phyloP scores from a whole-genome alignment of 2,888 invertebrate genomes.

The Ceraclea dissimilis region DNA sequence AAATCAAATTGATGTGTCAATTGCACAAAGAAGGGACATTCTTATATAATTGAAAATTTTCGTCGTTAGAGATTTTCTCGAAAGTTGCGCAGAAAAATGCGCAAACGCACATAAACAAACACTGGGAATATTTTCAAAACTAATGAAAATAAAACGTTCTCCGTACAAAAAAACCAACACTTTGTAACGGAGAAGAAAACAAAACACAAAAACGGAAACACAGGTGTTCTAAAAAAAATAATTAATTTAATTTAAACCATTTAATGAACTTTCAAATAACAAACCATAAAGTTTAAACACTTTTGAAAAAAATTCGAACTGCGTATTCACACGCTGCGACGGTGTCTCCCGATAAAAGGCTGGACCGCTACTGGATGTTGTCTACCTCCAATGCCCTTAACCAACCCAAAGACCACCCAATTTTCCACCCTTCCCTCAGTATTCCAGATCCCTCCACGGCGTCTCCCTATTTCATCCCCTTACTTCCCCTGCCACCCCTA shows the following conservation, averaged over 20 bases:
- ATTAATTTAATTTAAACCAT: too few species aligned
- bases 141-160: too few species aligned
- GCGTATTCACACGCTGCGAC: neutral
- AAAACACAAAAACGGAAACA: neutral
- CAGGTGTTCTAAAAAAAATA: neutral
- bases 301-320: neutral
- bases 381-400: neutral
- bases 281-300: neutral
- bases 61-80: neutral
- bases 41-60: neutral
- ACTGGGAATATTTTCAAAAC: neutral
- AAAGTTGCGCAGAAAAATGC: neutral
- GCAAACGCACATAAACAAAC: constrained; percentile 1
- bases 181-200: neutral
- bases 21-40: too few species aligned
- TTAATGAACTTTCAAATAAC: neutral
- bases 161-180: too few species aligned
- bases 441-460: neutral
- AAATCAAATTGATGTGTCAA: too few species aligned
- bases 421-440: neutral
- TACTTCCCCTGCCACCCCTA: neutral
- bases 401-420: neutral
- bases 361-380: neutral
- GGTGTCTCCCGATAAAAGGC: neutral
- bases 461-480: neutral